These are phyloP conservation scores for Steinernema carpocapsae DNA, from an alignment of 2,888 invertebrate species.

Conservation along the genomic window DNA sequence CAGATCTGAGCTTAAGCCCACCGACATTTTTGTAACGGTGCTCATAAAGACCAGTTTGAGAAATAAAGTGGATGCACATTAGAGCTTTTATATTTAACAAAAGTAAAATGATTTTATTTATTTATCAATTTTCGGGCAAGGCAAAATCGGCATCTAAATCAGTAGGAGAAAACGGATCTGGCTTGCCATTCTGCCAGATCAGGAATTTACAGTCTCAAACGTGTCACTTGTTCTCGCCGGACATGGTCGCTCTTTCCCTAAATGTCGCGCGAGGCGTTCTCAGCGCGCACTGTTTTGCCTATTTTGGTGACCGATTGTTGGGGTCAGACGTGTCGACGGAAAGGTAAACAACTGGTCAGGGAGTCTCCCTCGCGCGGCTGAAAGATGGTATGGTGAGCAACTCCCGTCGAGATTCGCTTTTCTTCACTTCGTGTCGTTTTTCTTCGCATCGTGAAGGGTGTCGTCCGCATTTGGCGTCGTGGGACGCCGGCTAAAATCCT, in stretches of 20 bases:
- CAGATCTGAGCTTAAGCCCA: not conserved
- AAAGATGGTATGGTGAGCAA: slow-evolving; percentile 26
- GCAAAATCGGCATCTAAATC: no score
- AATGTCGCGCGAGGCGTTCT: slow-evolving; percentile 22
- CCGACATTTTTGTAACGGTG: not conserved
- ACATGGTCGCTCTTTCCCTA: slow-evolving; percentile 20
- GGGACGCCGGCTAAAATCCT: not conserved
- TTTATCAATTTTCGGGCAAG: no score
- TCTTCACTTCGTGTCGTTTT: slow-evolving; percentile 2
- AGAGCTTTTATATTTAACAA: no score
- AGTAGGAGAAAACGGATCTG: no score
- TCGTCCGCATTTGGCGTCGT: no score
- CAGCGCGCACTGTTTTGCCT: slow-evolving; percentile 31
- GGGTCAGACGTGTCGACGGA: slow-evolving; percentile 33
- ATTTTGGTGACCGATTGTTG: slow-evolving; percentile 35
- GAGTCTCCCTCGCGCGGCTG: slow-evolving; percentile 22
- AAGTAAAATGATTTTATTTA: no score
- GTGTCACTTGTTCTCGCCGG: not conserved
- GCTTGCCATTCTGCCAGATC: no score
- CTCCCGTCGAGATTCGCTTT: slow-evolving; percentile 22
- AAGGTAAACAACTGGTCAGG: slow-evolving; percentile 31
- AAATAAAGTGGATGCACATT: no score
- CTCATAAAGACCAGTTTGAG: no score
- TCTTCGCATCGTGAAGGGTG: not conserved
- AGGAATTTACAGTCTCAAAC: not conserved